Conservation (phyloP, 2,113 vertebrate species). For the Rynchops niger region DNA sequence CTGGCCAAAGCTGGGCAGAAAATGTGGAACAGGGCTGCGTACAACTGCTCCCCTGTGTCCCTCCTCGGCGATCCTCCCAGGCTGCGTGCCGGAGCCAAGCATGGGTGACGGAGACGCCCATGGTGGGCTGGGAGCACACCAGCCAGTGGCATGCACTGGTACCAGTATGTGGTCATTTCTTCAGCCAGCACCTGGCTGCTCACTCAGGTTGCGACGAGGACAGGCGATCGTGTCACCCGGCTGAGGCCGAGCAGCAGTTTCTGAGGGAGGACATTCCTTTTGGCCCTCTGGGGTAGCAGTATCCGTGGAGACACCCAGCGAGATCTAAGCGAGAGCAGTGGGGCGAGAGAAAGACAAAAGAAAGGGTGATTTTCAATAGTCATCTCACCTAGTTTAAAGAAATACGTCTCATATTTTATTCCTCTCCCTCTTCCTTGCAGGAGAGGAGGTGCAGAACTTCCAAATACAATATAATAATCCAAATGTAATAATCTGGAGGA, state of each 20-base stretch:
- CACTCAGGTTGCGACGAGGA: rapidly evolving
- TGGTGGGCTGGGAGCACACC: background rate
- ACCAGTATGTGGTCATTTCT: rapidly evolving
- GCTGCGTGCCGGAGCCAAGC: background rate
- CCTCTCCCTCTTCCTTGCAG: background rate
- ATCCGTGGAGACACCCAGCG: background rate
- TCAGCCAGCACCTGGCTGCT: background rate
- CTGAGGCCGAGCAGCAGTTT: background rate
- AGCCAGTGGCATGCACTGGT: background rate
- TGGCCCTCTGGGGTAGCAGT: background rate
- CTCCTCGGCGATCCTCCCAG: rapidly evolving
- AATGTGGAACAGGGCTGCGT: rapidly evolving
- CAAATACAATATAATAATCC: background rate
- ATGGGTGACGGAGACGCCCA: background rate
- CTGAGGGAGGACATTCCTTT: background rate
- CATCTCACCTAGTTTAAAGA: background rate
- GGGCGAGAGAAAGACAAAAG: background rate
- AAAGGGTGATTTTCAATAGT: background rate
- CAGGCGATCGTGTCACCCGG: too few relatives aligned
- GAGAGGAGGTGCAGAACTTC: background rate
- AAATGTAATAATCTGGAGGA: background rate
- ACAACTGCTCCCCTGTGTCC: background rate
- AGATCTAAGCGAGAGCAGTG: background rate
- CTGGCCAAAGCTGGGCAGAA: background rate
- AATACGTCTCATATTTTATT: background rate